Conservation (phyloP, 1,140 invertebrate species). For the Drosophila neocordata region DNA sequence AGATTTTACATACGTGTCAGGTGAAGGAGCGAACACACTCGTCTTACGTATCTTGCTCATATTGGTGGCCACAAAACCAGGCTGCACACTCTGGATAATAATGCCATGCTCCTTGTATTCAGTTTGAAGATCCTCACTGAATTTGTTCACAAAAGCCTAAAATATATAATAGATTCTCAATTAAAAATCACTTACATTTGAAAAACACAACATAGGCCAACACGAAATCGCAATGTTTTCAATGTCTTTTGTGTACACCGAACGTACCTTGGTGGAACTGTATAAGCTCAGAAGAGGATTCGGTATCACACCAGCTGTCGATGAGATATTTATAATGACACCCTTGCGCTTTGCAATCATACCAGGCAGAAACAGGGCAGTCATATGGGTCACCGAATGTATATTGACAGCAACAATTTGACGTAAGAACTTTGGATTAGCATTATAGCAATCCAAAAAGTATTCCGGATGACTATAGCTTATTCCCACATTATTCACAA, state of each 20-base stretch:
- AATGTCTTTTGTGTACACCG: too few species aligned
- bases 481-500: constrained; percentile 98
- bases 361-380: constrained; percentile 91
- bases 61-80: constrained; percentile 96
- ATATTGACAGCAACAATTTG: constrained; percentile 90
- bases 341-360: constrained; percentile 94
- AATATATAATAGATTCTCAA: background rate
- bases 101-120: constrained; percentile 92
- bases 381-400: constrained; percentile 91
- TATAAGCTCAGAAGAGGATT: constrained; percentile 94
- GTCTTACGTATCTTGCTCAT: constrained; percentile 94
- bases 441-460: constrained; percentile 88
- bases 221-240: too few species aligned
- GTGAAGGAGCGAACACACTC: constrained; percentile 91
- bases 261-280: constrained; percentile 91
- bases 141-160: constrained; percentile 92
- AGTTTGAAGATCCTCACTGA: constrained; percentile 90
- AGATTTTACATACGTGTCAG: constrained; percentile 89
- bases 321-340: constrained; percentile 96
- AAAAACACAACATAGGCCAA: too few species aligned
- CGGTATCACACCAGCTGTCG: constrained; percentile 90
- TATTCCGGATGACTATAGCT: constrained; percentile 95
- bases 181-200: too few species aligned
- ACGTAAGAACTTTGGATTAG: constrained; percentile 83
- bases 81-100: constrained; percentile 92